These are phyloP conservation scores for Ryuthela nishihirai DNA, from an alignment of 2,888 invertebrate genomes.

Conservation along the genomic window DNA sequence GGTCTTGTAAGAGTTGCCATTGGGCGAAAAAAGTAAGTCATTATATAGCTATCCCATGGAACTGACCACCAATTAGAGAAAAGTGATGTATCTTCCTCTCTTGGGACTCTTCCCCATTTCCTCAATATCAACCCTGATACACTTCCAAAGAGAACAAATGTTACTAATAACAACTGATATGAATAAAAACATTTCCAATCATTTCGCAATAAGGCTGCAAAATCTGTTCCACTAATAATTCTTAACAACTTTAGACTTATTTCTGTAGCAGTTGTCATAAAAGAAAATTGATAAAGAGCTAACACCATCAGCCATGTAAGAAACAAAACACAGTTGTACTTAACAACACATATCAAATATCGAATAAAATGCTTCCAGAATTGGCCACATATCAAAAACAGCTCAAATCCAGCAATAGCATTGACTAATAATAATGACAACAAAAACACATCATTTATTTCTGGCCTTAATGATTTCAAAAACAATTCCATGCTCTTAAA, in stretches of 20 bases:
- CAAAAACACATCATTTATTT: conserved; percentile 56
- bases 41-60: conserved; percentile 48
- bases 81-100: conserved; percentile 16
- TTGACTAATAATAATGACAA: conserved; percentile 53
- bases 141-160: conserved; percentile 45
- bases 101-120: conserved; percentile 17
- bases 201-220: conserved; percentile 46
- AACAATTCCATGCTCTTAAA: conserved; percentile 53
- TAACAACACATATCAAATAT: conserved; percentile 51
- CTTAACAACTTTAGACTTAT: conserved; percentile 47
- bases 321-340: conserved; percentile 53
- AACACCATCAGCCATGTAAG: conserved; percentile 54
- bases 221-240: conserved; percentile 47
- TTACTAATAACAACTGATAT: conserved; percentile 45
- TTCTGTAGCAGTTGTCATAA: conserved; percentile 48
- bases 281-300: conserved; percentile 51
- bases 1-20: conserved; percentile 45
- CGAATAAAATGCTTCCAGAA: conserved; percentile 48
- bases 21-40: conserved; percentile 48
- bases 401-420: conserved; percentile 52
- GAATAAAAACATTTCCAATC: conserved; percentile 44
- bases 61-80: conserved; percentile 51
- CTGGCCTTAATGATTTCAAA: conserved; percentile 54
- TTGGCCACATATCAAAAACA: conserved; percentile 51
- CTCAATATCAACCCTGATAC: conserved; percentile 35